Evolutionary conservation across 2,888 invertebrate genomes (phyloP), one percentile per base, ranked within the genome.

Genomic region (Blastobasis lacticolella): DNA sequence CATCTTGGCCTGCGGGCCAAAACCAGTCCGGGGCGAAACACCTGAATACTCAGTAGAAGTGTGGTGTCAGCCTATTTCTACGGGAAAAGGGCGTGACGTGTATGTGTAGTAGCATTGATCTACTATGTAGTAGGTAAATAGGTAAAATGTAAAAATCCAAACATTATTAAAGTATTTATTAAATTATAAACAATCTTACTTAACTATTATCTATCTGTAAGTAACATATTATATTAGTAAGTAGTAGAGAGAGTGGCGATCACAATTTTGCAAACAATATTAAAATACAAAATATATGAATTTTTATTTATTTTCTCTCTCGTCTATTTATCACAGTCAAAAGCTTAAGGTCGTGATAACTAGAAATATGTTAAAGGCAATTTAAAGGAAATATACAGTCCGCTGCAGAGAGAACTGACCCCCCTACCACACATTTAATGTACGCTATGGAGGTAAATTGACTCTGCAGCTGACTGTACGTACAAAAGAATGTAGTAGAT

Each of bases 301-400:
- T 42, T 42, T 42, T 8, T 42, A 62, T 65, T 63, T 67, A 67
- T 58, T 56, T 65, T 71, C 63, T 76, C 75, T 78, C 75, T 78
- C 78, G 60, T 69, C 71, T 78, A 75, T 72, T 86, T 42, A 87
- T 87, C 86, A 87, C 87, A 87, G 87, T 80, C 75, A 73, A 74
- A 84, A 83, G 82, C 82, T 82, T 79, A 63, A 67, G 56, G 59
- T 61, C 10, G 42, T 42, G 42, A 42, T n/a, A 42, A 8, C 6
- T 40, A 8, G 9, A 40, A 40, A 8, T 40, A 40, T 40, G 9
- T 40, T 40, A 8, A 46, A 37, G 36, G 9, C 4, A 49, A 57
- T 73, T 85, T 23, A 23, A 23, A 23, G 23, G 23, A 3, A 23
- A 23, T 23, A 3, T 23, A 23, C 23, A 23, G 23, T 23, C 23